Percentiles rank a stretch among this genome's conserved stretches.
Evolutionary conservation across 2,888 invertebrate genomes (phyloP).

Genomic region (Cryptocephalus primarius): DNA sequence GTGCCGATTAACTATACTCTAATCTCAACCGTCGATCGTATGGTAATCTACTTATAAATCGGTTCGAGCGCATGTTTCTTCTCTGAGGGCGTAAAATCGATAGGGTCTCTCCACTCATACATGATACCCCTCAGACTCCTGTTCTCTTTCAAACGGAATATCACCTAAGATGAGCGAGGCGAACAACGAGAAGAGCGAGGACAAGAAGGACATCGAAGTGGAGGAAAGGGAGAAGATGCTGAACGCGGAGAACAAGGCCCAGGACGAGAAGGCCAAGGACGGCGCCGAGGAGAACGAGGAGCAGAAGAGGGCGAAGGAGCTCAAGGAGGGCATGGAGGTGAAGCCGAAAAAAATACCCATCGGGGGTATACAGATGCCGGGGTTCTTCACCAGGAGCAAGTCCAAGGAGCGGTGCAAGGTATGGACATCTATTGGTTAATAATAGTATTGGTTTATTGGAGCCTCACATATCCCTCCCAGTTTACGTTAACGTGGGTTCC

Average conservation of each 20-base stretch:
- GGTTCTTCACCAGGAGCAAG: slow-evolving; percentile 68
- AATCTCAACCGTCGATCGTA: too few relatives aligned
- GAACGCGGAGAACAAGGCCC: slow-evolving; percentile 51
- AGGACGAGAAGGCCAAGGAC: slow-evolving; percentile 35
- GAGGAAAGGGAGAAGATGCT: slow-evolving; percentile 52
- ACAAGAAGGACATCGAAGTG: slow-evolving; percentile 55
- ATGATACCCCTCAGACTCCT: too few relatives aligned
- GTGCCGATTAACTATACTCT: too few relatives aligned
- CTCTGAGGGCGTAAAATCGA: too few relatives aligned
- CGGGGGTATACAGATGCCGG: slow-evolving; percentile 80
- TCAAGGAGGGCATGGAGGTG: slow-evolving; percentile 61
- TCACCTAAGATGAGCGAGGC: slow-evolving; percentile 5
- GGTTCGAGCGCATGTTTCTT: too few relatives aligned
- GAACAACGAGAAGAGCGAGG: slow-evolving; percentile 41
- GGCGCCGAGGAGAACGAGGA: slow-evolving; percentile 35
- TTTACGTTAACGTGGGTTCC: too few relatives aligned
- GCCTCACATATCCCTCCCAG: too few relatives aligned
- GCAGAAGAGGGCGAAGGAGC: slow-evolving; percentile 45
- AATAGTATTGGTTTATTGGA: too few relatives aligned
- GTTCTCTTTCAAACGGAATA: too few relatives aligned
- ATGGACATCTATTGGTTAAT: too few relatives aligned
- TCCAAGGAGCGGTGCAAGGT: slow-evolving; percentile 66
- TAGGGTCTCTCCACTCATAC: too few relatives aligned
- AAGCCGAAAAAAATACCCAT: slow-evolving; percentile 76
- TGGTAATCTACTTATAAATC: too few relatives aligned